Conservation (phyloP, 2,113 vertebrate species). For the Alosa alosa region DNA sequence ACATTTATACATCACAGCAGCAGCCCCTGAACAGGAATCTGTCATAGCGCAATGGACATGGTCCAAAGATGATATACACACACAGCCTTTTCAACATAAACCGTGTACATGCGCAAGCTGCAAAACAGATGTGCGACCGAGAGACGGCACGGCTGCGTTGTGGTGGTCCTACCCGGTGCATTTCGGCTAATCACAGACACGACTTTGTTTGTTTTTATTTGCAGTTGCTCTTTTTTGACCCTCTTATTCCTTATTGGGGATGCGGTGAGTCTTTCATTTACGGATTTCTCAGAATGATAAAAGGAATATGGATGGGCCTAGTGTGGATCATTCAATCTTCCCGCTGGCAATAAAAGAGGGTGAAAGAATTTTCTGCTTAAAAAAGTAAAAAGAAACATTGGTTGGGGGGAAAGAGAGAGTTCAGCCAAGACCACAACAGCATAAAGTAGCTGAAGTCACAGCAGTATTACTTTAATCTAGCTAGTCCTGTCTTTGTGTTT, state of each 20-base stretch:
- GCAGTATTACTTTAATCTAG: neutral
- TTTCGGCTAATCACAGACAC: constrained; percentile 48
- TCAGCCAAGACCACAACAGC: constrained; percentile 7
- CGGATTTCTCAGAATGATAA: constrained; percentile 12
- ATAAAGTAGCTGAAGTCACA: neutral
- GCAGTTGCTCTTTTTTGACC: constrained; percentile 38
- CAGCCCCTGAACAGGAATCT: constrained; percentile 55
- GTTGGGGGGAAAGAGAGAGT: neutral
- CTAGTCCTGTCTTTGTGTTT: neutral
- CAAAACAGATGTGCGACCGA: constrained; percentile 71
- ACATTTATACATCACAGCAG: constrained; percentile 46
- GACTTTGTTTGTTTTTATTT: constrained; percentile 49
- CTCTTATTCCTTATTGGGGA: constrained; percentile 10
- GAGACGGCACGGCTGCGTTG: constrained; percentile 45
- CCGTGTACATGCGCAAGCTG: constrained; percentile 59
- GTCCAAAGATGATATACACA: constrained; percentile 68
- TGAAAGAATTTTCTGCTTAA: neutral
- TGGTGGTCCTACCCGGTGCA: constrained; percentile 53
- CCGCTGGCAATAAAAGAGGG: neutral
- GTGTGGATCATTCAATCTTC: constrained; percentile 3
- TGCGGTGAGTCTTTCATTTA: constrained; percentile 16
- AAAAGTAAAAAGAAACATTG: neutral
- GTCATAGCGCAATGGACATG: constrained; percentile 54
- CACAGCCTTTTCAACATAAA: constrained; percentile 62
- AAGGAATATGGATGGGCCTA: neutral